These are phyloP conservation scores for Bolinopsis microptera DNA, from an alignment of 37 sponge, comb jelly and placozoan species.

Conservation along the genomic window DNA sequence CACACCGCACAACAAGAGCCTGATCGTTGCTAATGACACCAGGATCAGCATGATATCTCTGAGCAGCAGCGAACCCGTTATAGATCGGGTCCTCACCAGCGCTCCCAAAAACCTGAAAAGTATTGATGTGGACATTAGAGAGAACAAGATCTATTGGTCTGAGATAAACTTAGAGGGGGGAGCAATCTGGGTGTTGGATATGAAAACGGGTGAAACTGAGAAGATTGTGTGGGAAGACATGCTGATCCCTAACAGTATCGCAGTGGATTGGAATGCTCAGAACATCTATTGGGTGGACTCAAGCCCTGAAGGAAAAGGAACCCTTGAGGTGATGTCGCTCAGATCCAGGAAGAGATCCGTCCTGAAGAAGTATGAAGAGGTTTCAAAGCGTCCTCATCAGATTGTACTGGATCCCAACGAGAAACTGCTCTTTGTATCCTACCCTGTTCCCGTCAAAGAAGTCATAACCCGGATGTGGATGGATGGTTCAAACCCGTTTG, in stretches of 20 bases:
- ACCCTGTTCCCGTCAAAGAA: not conserved
- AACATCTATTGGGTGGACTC: conserved; percentile 38
- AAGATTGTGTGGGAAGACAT: not conserved
- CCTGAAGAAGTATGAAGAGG: not conserved
- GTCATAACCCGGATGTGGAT: conserved; percentile 36
- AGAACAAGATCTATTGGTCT: not conserved
- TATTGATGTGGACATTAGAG: conserved; percentile 8
- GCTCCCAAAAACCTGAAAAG: not conserved
- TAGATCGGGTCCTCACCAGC: conserved; percentile 1
- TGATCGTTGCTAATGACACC: not conserved
- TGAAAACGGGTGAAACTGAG: not conserved
- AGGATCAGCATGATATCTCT: conserved; percentile 32
- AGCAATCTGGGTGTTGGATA: not conserved
- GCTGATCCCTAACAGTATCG: not conserved
- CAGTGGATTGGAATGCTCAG: conserved; percentile 22
- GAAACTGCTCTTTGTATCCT: conserved; percentile 17
- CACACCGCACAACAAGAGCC: conserved; percentile 23
- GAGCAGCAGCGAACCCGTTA: not conserved
- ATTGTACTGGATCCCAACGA: not conserved
- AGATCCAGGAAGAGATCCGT: not conserved
- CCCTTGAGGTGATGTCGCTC: conserved; percentile 48
- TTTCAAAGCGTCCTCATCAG: not conserved
- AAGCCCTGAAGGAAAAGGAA: not conserved
- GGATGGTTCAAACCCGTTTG: conserved; percentile 7
- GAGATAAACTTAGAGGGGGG: not conserved